Base-by-base conservation (phyloP, 2,888 invertebrate genomes). In the Coenonympha glycerion region DNA sequence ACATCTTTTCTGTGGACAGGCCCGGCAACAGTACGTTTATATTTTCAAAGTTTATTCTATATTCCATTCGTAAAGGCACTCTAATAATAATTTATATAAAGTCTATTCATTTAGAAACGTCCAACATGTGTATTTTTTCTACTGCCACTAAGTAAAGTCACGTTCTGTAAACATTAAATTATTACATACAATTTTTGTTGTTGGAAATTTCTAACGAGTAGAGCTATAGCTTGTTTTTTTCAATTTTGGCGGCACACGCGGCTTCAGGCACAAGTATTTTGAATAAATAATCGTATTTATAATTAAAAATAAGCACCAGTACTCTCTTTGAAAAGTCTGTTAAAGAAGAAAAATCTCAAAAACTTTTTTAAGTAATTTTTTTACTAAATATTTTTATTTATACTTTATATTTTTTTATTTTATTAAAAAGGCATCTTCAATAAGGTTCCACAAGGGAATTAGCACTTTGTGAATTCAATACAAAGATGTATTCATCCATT, bases 381-480 rank as follows among this genome's bases (percentile, higher is more conserved):
- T 30, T 13, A 19, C 8, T 11, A 26, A 9, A 26, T 26, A 3
- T 24, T 30, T 46, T 22, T n/a, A 13, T 28, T 40, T 26, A 8
- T 3, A 21, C 2, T 13, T 16, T 22, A n/a, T n/a, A n/a, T 42
- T 9, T 4, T 1, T 48, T 37, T 33, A n/a, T 22, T 13, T n/a
- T 21, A 34, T 40, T 39, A 31, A 6, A 39, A 57, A 60, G 59
- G 57, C 57, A 57, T 52, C 30, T 22, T 18, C 19, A 59, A 61
- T 70, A 75, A 75, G 73, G 69, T 56, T 22, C 63, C 74, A 71
- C 68, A 47, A 6, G 41, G 73, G 73, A n/a, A 68, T 45, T 67
- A 73, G 76, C 79, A 80, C 79, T 78, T 79, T 63, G 79, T 79
- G 77, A 58, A 61, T 59, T 57, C 49, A 57, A 50, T 11, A 42